A percentile compares a stretch with the other conserved stretches of the same genome.
Evolutionary conservation across 2,888 invertebrate genomes (phyloP).

Genomic region (Pocota personata): DNA sequence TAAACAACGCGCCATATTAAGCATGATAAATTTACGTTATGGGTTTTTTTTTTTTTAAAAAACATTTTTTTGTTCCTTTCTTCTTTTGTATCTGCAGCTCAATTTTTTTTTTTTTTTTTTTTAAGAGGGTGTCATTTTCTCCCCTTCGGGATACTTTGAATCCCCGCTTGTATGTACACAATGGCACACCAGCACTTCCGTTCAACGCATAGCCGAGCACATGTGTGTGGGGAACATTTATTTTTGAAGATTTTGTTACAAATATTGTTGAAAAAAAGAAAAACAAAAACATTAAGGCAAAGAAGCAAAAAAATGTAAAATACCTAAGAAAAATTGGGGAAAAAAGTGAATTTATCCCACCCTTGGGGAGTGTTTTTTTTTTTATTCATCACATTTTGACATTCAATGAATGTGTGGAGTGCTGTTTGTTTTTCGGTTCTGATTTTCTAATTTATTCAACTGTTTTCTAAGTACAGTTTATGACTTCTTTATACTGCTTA

Average conservation of each 20-base stretch:
- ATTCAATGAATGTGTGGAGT: not conserved
- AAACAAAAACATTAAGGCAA: conserved; percentile 35
- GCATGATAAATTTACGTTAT: conserved; percentile 73
- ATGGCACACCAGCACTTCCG: conserved; percentile 66
- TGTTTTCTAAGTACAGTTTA: conserved; percentile 6
- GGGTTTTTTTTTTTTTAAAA: conserved; percentile 45
- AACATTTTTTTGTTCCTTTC: not conserved
- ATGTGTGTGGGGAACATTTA: conserved; percentile 48
- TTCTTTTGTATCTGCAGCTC: conserved; percentile 24
- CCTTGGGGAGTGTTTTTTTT: conserved; percentile 48
- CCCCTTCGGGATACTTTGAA: conserved; percentile 68
- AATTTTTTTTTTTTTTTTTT: conserved; percentile 14
- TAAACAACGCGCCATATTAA: conserved; percentile 73
- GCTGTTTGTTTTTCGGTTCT: conserved; percentile 8
- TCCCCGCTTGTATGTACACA: conserved; percentile 38
- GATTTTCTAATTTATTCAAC: conserved; percentile 44
- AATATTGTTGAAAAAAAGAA: conserved; percentile 44
- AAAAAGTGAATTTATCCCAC: conserved; percentile 33
- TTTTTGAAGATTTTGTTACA: conserved; percentile 72
- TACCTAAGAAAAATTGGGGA: not conserved
- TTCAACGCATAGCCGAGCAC: conserved; percentile 16
- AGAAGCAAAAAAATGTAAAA: not conserved
- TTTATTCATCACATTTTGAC: conserved; percentile 33
- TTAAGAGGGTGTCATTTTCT: conserved; percentile 70
- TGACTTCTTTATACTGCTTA: not conserved